These are phyloP conservation scores for Caretta caretta DNA, from an alignment of 2,113 vertebrate species.

Conservation along the genomic window DNA sequence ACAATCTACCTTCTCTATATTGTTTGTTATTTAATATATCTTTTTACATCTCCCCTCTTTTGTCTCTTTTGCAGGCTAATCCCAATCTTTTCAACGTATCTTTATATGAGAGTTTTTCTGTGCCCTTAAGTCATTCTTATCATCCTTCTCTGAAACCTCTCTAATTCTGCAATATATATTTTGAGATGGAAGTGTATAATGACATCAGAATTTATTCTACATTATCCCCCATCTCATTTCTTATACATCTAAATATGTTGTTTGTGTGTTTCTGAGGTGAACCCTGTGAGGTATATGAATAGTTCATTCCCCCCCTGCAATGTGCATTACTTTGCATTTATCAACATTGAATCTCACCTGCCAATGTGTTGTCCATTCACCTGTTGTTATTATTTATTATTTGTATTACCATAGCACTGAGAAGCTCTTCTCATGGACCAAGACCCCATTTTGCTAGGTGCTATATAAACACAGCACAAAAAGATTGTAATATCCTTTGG, in stretches of 20 bases:
- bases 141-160: neutral
- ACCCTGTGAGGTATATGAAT: neutral
- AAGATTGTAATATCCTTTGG: too few species aligned
- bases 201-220: slow-evolving; percentile 24
- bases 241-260: neutral
- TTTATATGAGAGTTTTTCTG: slow-evolving; percentile 29
- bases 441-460: too few species aligned
- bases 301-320: neutral
- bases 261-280: neutral
- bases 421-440: too few species aligned
- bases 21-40: slow-evolving; percentile 25
- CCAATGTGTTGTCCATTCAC: neutral
- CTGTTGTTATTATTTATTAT: neutral
- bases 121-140: slow-evolving; percentile 55
- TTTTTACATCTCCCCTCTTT: slow-evolving; percentile 63
- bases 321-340: neutral
- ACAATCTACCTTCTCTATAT: slow-evolving; percentile 1
- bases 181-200: neutral
- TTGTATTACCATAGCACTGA: too few species aligned
- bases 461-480: too few species aligned
- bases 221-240: neutral
- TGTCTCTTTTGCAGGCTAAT: slow-evolving; percentile 50
- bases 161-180: neutral
- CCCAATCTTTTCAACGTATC: neutral
- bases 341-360: neutral